These are phyloP conservation scores for Addax nasomaculatus DNA, from an alignment of 2,113 vertebrate genomes.

Conservation along the genomic window DNA sequence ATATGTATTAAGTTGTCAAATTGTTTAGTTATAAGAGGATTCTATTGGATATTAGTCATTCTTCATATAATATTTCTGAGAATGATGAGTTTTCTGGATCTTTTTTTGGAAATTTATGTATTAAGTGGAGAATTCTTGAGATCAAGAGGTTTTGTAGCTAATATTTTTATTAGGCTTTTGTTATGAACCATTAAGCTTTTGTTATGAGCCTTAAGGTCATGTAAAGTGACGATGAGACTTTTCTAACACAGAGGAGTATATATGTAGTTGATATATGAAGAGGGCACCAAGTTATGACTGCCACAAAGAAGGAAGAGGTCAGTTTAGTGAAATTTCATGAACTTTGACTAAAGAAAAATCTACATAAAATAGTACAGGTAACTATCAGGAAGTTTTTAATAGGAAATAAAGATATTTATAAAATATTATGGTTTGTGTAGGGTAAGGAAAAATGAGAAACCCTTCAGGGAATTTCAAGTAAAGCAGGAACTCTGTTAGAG, in stretches of 20 bases:
- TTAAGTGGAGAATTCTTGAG: not conserved
- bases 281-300: rapidly evolving
- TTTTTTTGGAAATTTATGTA: not conserved
- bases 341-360: not conserved
- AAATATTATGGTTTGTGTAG: not conserved
- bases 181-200: not conserved
- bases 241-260: not conserved
- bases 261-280: not conserved
- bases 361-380: not conserved
- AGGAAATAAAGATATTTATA: not conserved
- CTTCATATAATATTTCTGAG: not conserved
- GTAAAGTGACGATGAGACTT: not conserved
- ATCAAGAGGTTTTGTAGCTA: not conserved
- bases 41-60: not conserved
- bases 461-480: not conserved
- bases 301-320: not conserved
- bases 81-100: not conserved
- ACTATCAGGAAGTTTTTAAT: not conserved
- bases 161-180: not conserved
- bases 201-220: not conserved
- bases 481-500: not conserved
- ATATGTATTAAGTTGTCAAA: not conserved
- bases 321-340: not conserved
- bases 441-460: not conserved
- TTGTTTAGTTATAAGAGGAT: not conserved